A percentile compares a stretch with the other conserved stretches of the same genome.
Evolutionary conservation across 1,140 invertebrate species (phyloP).

Genomic region (Leptonema lineaticorne): DNA sequence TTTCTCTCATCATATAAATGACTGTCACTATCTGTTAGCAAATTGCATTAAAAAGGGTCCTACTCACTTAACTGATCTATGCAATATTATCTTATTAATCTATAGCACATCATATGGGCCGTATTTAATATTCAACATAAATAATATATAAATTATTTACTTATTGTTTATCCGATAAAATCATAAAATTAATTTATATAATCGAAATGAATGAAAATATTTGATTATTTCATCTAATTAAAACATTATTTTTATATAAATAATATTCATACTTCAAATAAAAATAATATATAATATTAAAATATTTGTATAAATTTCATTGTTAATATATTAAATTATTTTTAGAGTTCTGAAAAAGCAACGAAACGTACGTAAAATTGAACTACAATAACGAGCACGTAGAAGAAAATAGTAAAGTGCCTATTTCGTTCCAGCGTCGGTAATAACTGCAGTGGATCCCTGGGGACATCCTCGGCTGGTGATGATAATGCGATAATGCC

Average conservation of each 20-base stretch:
- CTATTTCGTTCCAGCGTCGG: slow-evolving; percentile 8
- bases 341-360: no score
- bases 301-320: no score
- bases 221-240: no score
- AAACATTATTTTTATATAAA: no score
- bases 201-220: no score
- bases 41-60: slow-evolving; percentile 32
- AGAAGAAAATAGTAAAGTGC: background rate
- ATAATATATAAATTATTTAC: no score
- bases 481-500: slow-evolving; percentile 37
- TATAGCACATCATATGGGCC: background rate
- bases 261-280: no score
- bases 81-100: slow-evolving; percentile 29
- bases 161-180: no score
- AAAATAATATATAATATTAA: no score
- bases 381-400: background rate
- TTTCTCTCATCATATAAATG: background rate
- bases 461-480: slow-evolving; percentile 28
- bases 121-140: no score
- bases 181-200: no score
- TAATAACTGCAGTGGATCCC: slow-evolving; percentile 22
- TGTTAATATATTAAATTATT: no score
- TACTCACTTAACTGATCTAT: slow-evolving; percentile 26
- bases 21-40: slow-evolving; percentile 4
- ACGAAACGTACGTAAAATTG: background rate